A percentile compares a stretch with the other conserved stretches of the same genome.
These are phyloP conservation scores for Argya squamiceps DNA, from an alignment of 2,797 vertebrate species.

Conservation along the genomic window DNA sequence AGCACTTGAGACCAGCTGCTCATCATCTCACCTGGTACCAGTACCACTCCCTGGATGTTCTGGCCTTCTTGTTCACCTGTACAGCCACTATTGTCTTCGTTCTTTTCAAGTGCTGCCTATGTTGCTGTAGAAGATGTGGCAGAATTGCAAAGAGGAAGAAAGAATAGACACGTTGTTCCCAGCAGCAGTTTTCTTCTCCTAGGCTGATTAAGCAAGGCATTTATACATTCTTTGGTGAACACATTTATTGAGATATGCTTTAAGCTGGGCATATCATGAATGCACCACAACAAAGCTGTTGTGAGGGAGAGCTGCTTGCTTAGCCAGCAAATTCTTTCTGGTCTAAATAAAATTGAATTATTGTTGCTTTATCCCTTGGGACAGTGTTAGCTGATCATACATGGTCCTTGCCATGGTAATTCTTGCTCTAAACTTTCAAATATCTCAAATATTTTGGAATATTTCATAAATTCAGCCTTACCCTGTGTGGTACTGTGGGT, in stretches of 20 bases:
- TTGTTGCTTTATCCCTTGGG: background rate
- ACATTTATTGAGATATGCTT: background rate
- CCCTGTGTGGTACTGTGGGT: background rate
- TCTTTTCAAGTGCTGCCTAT: constrained; percentile 67
- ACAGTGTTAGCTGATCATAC: background rate
- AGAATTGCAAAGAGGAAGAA: constrained; percentile 53
- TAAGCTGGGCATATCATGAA: background rate
- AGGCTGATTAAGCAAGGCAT: background rate
- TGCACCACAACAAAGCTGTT: background rate
- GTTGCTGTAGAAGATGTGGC: constrained; percentile 65
- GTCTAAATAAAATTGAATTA: background rate
- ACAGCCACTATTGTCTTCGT: constrained; percentile 16
- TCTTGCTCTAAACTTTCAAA: background rate
- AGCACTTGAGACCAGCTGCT: constrained; percentile 84
- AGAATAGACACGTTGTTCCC: constrained; percentile 41
- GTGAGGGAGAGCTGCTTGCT: background rate
- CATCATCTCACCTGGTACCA: constrained; percentile 89
- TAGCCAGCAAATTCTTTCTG: background rate
- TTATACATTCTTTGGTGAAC: background rate
- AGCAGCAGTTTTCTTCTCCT: background rate
- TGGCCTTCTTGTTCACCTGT: constrained; percentile 74
- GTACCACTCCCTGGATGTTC: constrained; percentile 84
- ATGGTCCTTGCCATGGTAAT: background rate
- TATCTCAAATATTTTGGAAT: background rate
- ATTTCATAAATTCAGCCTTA: background rate